Evolutionary conservation across 1,140 invertebrate species (phyloP).

Genomic region (Atta cephalotes): DNA sequence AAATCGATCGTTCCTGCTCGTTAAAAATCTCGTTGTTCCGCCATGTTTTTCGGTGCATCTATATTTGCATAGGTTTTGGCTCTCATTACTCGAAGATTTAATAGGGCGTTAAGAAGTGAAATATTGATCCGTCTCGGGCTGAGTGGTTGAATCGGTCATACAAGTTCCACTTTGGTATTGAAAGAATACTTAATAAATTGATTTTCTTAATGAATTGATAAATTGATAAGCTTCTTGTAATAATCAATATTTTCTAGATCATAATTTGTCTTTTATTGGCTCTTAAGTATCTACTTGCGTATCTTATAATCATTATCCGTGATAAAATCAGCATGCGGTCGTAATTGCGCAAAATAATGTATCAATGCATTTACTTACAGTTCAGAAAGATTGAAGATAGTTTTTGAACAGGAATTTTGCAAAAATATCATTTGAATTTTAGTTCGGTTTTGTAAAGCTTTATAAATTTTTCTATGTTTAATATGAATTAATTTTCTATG

Average conservation of each 20-base stretch:
- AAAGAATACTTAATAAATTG: conserved; percentile 6
- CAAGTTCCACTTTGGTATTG: neutral
- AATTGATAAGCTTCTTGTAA: neutral
- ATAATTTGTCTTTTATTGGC: neutral
- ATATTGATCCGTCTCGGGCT: neutral
- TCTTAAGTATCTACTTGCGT: neutral
- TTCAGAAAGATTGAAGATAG: neutral
- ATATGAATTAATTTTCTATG: no score
- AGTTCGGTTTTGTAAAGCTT: neutral
- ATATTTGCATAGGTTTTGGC: conserved; percentile 34
- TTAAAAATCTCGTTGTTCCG: conserved; percentile 37
- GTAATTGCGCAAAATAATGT: neutral
- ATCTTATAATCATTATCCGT: neutral
- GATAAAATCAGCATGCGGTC: neutral
- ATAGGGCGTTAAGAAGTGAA: conserved; percentile 11
- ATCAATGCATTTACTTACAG: neutral
- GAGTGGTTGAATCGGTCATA: neutral
- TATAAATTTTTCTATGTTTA: neutral
- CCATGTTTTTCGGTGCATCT: neutral
- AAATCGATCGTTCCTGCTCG: conserved; percentile 24
- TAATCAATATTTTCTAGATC: neutral
- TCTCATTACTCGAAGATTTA: neutral
- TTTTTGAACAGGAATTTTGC: neutral
- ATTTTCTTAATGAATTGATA: no score
- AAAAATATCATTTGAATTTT: neutral